Evolutionary conservation across 2,888 invertebrate genomes (phyloP).

Genomic region (Rotaria magnacalcarata): DNA sequence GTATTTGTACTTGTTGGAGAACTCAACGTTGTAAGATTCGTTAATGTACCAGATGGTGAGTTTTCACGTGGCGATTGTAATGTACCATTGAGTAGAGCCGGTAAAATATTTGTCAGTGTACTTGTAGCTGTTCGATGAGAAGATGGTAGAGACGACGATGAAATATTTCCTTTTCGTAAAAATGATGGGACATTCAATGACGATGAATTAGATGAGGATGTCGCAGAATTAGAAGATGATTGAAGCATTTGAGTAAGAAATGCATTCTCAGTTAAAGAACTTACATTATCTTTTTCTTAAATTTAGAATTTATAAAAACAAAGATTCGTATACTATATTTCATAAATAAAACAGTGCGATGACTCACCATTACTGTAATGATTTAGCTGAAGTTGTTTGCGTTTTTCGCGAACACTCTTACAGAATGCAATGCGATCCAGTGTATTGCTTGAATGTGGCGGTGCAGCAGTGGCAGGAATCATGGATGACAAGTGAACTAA

Average conservation of each 20-base stretch:
- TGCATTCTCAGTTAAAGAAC: neutral
- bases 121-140: neutral
- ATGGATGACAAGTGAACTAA: neutral
- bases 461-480: slow-evolving; percentile 12
- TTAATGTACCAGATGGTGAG: neutral
- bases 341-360: neutral
- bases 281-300: neutral
- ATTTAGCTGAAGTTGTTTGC: slow-evolving; percentile 26
- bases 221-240: neutral
- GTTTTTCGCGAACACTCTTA: slow-evolving; percentile 20
- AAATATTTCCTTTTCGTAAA: neutral
- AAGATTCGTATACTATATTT: neutral
- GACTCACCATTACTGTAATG: neutral
- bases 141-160: neutral
- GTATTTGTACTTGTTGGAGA: slow-evolving; percentile 7
- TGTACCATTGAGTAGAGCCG: neutral
- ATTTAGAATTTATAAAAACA: neutral
- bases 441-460: neutral
- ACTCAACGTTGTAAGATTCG: neutral
- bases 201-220: neutral
- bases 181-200: neutral
- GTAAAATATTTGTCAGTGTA: neutral
- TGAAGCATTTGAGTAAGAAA: slow-evolving; percentile 22
- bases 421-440: slow-evolving; percentile 2
- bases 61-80: neutral